Conservation (phyloP, 2,888 invertebrate genomes). For the Calliphora vomitoria region DNA sequence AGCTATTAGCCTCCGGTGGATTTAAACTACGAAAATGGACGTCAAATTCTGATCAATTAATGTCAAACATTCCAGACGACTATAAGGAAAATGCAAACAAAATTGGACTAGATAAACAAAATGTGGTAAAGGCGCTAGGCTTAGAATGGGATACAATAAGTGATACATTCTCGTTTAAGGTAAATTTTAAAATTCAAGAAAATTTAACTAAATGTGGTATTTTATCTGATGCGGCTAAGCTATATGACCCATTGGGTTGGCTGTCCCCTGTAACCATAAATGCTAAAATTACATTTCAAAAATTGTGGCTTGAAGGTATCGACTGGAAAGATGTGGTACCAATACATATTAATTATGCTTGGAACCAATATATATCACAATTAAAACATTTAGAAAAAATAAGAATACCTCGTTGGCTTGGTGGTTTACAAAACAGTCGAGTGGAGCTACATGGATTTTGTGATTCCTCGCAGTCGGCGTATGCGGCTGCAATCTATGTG, state of each 20-base stretch:
- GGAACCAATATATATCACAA: no score
- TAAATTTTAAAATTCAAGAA: background rate
- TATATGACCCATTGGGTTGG: background rate
- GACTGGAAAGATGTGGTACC: slow-evolving; percentile 44
- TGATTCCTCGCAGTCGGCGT: slow-evolving; percentile 34
- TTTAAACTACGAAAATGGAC: no score
- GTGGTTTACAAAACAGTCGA: background rate
- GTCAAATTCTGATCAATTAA: no score
- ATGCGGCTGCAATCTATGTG: slow-evolving; percentile 43
- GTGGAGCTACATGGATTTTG: slow-evolving; percentile 46
- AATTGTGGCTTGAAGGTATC: slow-evolving; percentile 42
- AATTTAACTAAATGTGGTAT: no score
- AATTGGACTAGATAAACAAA: no score
- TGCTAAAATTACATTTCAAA: slow-evolving; percentile 49
- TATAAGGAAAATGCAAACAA: no score
- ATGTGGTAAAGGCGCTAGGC: no score
- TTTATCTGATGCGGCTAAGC: background rate
- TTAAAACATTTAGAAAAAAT: slow-evolving; percentile 26
- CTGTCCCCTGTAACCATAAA: slow-evolving; percentile 7
- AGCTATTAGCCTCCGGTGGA: no score
- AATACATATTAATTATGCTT: background rate
- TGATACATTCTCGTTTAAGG: no score
- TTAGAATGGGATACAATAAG: no score
- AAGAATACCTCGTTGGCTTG: slow-evolving; percentile 49
- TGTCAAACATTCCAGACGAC: no score